Percentiles rank a stretch among this genome's conserved stretches.
Conservation (phyloP, 2,797 vertebrate species). For the Sciaenops ocellatus region DNA sequence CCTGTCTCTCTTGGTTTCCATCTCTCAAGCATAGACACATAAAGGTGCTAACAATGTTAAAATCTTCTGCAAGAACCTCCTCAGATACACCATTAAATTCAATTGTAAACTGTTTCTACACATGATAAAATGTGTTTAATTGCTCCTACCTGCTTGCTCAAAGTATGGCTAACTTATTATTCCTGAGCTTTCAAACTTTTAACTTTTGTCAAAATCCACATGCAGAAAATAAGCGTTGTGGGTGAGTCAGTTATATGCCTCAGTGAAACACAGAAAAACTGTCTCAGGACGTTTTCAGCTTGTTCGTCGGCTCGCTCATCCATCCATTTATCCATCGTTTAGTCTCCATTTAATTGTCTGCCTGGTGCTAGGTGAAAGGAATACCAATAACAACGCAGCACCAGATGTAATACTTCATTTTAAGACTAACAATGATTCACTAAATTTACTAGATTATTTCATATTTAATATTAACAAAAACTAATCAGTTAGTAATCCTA, state of each 20-base stretch:
- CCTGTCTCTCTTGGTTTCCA: slow-evolving; percentile 2
- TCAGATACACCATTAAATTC: slow-evolving; percentile 1
- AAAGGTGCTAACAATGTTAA: slow-evolving; percentile 12
- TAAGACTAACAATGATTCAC: not conserved
- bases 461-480: not conserved
- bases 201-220: slow-evolving; percentile 43
- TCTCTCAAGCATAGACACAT: slow-evolving; percentile 11
- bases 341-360: slow-evolving; percentile 38
- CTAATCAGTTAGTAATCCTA: not conserved
- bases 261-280: slow-evolving; percentile 40
- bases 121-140: slow-evolving; percentile 17
- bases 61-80: not conserved
- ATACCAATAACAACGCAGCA: slow-evolving; percentile 1
- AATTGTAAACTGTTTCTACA: slow-evolving; percentile 6
- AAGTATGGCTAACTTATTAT: slow-evolving; percentile 11
- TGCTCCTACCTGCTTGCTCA: slow-evolving; percentile 17
- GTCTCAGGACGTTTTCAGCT: slow-evolving; percentile 26
- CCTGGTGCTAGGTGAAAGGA: slow-evolving; percentile 13
- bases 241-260: slow-evolving; percentile 27
- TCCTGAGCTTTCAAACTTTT: slow-evolving; percentile 25
- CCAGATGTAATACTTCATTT: not conserved
- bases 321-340: slow-evolving; percentile 26
- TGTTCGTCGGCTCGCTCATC: slow-evolving; percentile 15
- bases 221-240: slow-evolving; percentile 26
- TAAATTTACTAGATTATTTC: not conserved